These are phyloP conservation scores for Tauraco erythrolophus DNA, from an alignment of 2,113 vertebrate genomes.

Conservation along the genomic window DNA sequence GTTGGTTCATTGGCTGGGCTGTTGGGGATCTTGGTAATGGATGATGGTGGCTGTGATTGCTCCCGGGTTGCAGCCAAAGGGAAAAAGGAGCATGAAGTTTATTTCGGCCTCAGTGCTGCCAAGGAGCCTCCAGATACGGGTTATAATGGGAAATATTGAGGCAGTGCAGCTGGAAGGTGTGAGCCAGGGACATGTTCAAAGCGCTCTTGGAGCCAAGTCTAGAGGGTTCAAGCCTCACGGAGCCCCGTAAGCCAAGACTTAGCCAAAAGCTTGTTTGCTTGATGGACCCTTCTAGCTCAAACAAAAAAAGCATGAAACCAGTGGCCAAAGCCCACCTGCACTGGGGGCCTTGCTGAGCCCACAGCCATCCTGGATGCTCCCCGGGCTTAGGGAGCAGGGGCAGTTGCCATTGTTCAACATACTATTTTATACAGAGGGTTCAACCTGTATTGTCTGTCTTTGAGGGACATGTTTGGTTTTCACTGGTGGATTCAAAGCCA, in stretches of 20 bases:
- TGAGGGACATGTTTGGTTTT: no score
- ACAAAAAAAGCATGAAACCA: not conserved
- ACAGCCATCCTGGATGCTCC: not conserved
- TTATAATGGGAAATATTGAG: not conserved
- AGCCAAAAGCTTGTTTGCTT: not conserved
- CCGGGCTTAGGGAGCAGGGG: not conserved
- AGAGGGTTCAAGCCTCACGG: not conserved
- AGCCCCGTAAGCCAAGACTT: not conserved
- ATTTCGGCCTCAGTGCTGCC: not conserved
- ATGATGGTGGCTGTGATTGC: not conserved
- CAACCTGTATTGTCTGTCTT: no score
- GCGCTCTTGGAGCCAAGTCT: not conserved
- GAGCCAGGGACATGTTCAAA: not conserved
- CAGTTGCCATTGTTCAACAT: no score
- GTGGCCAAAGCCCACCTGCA: not conserved
- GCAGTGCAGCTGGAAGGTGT: not conserved
- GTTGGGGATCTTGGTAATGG: fast-evolving
- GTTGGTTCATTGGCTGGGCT: fast-evolving
- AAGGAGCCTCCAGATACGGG: not conserved
- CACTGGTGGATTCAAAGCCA: no score
- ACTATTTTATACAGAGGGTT: no score
- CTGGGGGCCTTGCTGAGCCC: not conserved
- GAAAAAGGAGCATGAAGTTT: not conserved
- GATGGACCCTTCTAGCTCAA: not conserved
- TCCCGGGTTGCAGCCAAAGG: not conserved